These are phyloP conservation scores for Rhabdomys dilectus DNA, from an alignment of 2,113 vertebrate species.

Conservation along the genomic window DNA sequence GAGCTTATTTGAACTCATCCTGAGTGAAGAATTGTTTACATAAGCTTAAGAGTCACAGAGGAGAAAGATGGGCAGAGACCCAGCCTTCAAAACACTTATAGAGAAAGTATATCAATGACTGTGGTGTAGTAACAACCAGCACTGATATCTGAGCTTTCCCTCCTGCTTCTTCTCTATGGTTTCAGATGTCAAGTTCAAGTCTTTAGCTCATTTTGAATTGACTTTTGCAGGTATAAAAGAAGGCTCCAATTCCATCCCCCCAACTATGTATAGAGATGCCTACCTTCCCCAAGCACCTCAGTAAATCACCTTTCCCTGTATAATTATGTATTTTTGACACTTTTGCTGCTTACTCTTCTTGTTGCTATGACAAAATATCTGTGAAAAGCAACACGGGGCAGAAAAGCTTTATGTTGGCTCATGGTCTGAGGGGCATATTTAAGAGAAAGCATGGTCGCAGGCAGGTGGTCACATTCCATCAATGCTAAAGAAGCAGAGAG, in stretches of 20 bases:
- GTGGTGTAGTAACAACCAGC: not conserved
- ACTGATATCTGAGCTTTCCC: not conserved
- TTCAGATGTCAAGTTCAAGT: not conserved
- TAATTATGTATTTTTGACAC: not conserved
- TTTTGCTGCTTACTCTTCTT: not conserved
- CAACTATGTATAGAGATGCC: not conserved
- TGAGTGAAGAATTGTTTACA: constrained; percentile 6
- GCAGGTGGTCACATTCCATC: no score
- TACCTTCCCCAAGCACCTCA: not conserved
- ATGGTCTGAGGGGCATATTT: no score
- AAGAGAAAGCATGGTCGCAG: not conserved
- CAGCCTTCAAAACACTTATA: not conserved
- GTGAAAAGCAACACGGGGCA: not conserved
- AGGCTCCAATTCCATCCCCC: not conserved
- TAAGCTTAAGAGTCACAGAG: not conserved
- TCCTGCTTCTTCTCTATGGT: not conserved
- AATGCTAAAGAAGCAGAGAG: not conserved
- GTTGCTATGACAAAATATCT: not conserved
- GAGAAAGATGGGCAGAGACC: not conserved
- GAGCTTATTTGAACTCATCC: not conserved
- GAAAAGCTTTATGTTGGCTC: not conserved
- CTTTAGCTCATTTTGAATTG: not conserved
- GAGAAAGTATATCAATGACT: not conserved
- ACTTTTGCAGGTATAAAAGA: not conserved
- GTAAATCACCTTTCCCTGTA: not conserved